Conservation (phyloP, 2,888 invertebrate species). For the Lasioglossum leucozonium region DNA sequence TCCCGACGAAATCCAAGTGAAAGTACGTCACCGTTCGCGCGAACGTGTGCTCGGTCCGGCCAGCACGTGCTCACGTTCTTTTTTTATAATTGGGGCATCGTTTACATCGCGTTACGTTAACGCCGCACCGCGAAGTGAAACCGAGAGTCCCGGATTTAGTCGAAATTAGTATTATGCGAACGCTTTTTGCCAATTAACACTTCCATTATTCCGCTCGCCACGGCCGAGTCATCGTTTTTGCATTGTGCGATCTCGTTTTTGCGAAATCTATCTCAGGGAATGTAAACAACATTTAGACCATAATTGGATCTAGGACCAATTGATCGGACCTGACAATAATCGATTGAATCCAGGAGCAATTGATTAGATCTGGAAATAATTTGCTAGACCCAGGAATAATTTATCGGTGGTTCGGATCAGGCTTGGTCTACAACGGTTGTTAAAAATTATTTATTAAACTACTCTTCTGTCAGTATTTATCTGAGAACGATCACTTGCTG, state of each 20-base stretch:
- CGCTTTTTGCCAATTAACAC: constrained; percentile 41
- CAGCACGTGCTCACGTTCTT: constrained; percentile 61
- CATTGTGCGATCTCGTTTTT: constrained; percentile 26
- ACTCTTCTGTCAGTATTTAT: no score
- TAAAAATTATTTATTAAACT: no score
- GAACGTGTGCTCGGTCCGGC: constrained; percentile 46
- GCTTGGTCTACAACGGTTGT: no score
- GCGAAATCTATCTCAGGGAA: constrained; percentile 4
- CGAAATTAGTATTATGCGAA: constrained; percentile 25
- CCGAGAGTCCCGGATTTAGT: constrained; percentile 28
- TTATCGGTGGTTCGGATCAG: not conserved
- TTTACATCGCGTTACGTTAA: constrained; percentile 63
- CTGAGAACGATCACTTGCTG: no score
- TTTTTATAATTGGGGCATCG: constrained; percentile 71
- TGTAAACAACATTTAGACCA: not conserved
- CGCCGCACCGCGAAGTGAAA: constrained; percentile 17
- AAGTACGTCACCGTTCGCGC: constrained; percentile 66
- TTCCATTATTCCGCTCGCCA: constrained; percentile 21
- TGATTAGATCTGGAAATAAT: not conserved
- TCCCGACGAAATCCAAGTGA: constrained; percentile 68
- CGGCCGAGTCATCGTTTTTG: constrained; percentile 3
- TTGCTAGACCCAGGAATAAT: not conserved
- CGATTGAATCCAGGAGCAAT: not conserved
- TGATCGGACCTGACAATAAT: no score
- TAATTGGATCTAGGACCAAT: no score